phyloP scores from a whole-genome alignment of 2,888 invertebrate genomes.

The Habroteleia sp. region DNA sequence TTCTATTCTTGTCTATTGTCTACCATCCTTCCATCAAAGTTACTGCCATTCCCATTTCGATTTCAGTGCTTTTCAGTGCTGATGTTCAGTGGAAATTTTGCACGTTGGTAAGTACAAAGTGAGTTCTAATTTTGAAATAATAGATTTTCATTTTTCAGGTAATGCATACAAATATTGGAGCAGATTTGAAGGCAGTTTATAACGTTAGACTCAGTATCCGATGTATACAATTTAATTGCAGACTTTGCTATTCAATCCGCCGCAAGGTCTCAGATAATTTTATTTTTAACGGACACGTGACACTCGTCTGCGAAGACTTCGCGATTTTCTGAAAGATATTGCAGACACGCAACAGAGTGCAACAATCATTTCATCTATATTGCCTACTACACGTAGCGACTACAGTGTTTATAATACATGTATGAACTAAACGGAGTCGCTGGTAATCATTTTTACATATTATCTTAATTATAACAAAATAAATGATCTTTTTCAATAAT shows the following conservation, averaged over 20 bases:
- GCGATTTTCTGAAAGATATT: conserved; percentile 57
- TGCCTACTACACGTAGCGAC: conserved; percentile 73
- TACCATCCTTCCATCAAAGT: no score
- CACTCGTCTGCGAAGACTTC: neutral
- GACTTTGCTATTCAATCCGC: neutral
- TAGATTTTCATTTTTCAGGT: no score
- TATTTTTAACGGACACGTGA: neutral
- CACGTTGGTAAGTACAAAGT: no score
- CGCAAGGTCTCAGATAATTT: neutral
- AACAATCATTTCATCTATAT: conserved; percentile 71
- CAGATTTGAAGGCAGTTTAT: no score
- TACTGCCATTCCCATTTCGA: no score
- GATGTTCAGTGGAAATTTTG: no score
- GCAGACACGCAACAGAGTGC: conserved; percentile 65
- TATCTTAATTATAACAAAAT: conserved; percentile 28
- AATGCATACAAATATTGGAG: no score
- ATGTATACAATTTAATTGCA: no score
- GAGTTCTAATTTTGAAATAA: no score
- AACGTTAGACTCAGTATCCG: no score
- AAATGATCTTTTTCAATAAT: conserved; percentile 11
- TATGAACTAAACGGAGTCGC: conserved; percentile 62
- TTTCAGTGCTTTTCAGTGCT: no score
- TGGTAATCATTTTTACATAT: conserved; percentile 44
- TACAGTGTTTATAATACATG: conserved; percentile 64
- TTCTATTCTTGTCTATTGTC: no score